Evolutionary conservation across 2,797 vertebrate genomes (phyloP), one percentile per base, ranked within the genome.

Genomic region (Ficedula albicollis): DNA sequence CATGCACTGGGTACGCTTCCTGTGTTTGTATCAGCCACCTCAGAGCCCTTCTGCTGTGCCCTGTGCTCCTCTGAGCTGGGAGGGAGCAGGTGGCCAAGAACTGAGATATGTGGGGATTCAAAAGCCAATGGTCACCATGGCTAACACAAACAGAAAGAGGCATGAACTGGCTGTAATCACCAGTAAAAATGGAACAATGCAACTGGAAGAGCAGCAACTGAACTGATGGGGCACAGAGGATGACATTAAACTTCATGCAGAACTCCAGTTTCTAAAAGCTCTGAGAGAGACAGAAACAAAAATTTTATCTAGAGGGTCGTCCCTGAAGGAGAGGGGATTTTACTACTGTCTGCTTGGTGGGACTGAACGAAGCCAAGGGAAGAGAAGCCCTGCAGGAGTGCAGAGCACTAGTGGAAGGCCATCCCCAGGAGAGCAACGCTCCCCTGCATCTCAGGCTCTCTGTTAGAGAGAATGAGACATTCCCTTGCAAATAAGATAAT

Each of bases 21-120:
- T 20, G 19, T 39, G 74, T 51, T 64, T 69, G 25, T 29, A 43
- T 32, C 49, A 5, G 46, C 54, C 10, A 22, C 16, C 66, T 62
- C 0, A 19, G 44, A 0, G 0, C n/a, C 43, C 17, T 72, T 34
- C 41, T 6, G 41, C 73, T 78, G 17, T 11, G 39, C 56, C 20
- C 17, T 36, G 58, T 23, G 1, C 36, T 78, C 11, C 46, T 63
- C 22, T 1, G 14, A 2, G 2, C 41, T 0, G 0, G 36, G 32
- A 69, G 62, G 39, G 21, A 27, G 54, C 15, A n/a, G 39, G 32
- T 43, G 74, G 55, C 81, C 62, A 48, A n/a, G 67, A 54, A 44
- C 68, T 30, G 4, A 66, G 23, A 4, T 7, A 19, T 0, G 3
- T 22, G 36, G 49, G 30, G 32, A 15, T 63, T 36, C 48, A 46